Base-by-base conservation (phyloP, 2,113 vertebrate genomes). In the Neoarius graeffei region DNA sequence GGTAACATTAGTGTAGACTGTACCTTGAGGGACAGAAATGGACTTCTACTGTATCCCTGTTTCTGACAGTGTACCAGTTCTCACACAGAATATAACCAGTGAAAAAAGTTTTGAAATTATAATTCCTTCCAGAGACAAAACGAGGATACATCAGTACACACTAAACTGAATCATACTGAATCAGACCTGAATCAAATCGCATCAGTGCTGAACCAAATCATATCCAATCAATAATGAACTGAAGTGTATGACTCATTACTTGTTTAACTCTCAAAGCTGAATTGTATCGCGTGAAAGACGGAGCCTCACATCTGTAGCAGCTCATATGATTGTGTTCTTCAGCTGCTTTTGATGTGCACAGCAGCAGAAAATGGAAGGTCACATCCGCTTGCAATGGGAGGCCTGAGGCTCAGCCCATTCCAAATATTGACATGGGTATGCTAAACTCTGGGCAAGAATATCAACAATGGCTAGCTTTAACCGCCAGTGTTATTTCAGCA, bases 401-500 rank as follows among this genome's bases (percentile, higher is more conserved):
- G 81, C 81, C 85, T 5, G 79, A 81, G 82, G 73, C 81, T 88
- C 67, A 85, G 48, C 81, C 82, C 67, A 87, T 85, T 88, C 85
- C 82, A 90, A 90, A 90, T 87, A 88, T 88, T 90, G 89, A 90
- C 87, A 88, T 83, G 89, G 84, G 84, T 86, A 88, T 88, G 85
- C 85, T 87, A 84, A 90, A 88, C 89, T 81, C 80, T 77, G 76
- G 88, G 88, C 86, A 91, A 89, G 77, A 89, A 87, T 86, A 89
- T 87, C 83, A 89, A 87, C 86, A 89, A 86, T 86, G 85, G 67
- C 71, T 73, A 80, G 86, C 35, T 83, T 87, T 85, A 90, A 91
- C 91, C 86, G 42, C 87, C 27, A 42, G 87, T 93, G 91, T 91
- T 93, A 91, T 92, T 89, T 80, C 60, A 87, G 80, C 82, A 59